Evolutionary conservation across 2,113 vertebrate genomes (phyloP).

Genomic region (Morone saxatilis): DNA sequence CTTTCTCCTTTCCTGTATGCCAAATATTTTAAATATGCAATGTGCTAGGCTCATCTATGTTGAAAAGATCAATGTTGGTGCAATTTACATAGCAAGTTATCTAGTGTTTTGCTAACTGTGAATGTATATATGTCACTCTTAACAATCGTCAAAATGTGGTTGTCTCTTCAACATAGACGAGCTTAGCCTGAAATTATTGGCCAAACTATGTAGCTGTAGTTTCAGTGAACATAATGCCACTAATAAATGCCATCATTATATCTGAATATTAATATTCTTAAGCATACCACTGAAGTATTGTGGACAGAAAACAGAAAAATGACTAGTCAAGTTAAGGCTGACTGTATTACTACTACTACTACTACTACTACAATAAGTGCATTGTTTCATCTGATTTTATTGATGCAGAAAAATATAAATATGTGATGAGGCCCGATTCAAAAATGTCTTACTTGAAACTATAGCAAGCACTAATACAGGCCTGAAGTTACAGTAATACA

Average conservation of each 20-base stretch:
- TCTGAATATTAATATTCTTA: not conserved
- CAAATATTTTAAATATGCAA: no score
- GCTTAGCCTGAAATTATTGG: no score
- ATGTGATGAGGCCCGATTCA: not conserved
- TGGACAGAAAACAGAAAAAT: not conserved
- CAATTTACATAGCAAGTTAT: no score
- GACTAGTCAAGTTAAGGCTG: not conserved
- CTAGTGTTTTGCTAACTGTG: no score
- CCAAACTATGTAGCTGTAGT: no score
- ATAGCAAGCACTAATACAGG: not conserved
- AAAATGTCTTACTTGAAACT: not conserved
- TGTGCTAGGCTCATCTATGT: no score
- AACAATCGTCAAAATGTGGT: no score
- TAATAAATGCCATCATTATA: not conserved
- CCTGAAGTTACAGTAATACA: not conserved
- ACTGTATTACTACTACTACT: not conserved
- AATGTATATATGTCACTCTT: no score
- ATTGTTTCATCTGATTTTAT: not conserved
- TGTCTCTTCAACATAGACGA: no score
- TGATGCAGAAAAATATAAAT: not conserved
- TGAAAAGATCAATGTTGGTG: no score
- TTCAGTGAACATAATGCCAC: not conserved
- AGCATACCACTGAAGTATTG: not conserved
- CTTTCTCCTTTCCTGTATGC: no score
- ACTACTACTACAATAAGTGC: not conserved